Evolutionary conservation across 2,888 invertebrate genomes (phyloP).

Genomic region (Conomelus anceps): DNA sequence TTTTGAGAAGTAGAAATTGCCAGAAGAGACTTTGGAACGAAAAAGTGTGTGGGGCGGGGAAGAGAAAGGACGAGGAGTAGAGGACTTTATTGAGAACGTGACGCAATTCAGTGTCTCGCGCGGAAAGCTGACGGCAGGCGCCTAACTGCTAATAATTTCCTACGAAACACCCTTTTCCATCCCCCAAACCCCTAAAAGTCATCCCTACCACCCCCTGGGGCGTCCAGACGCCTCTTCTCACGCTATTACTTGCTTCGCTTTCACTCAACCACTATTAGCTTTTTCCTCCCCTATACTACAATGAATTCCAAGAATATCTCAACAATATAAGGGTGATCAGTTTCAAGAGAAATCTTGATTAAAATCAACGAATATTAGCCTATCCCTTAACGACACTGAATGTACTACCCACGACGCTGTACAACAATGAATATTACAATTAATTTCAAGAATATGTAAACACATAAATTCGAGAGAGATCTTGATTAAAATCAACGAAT

Average conservation of each 20-base stretch:
- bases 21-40: not conserved
- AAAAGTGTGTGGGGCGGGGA: not conserved
- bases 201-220: not conserved
- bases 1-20: not conserved
- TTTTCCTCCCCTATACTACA: not conserved
- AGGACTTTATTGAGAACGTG: not conserved
- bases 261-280: not conserved
- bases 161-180: not conserved
- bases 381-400: too few species aligned
- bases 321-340: not conserved
- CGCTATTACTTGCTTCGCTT: not conserved
- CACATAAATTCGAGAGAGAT: too few species aligned
- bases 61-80: not conserved
- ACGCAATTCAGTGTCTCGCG: not conserved
- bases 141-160: not conserved
- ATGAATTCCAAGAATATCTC: not conserved
- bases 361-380: not conserved
- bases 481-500: not conserved
- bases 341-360: not conserved
- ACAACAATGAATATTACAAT: too few species aligned
- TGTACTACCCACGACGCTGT: too few species aligned
- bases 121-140: not conserved
- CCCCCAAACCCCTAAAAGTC: not conserved
- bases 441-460: too few species aligned
- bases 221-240: not conserved